Percentiles rank a stretch among this genome's conserved stretches.
phyloP scores from a whole-genome alignment of 2,113 vertebrate species.

The Bufo bufo region DNA sequence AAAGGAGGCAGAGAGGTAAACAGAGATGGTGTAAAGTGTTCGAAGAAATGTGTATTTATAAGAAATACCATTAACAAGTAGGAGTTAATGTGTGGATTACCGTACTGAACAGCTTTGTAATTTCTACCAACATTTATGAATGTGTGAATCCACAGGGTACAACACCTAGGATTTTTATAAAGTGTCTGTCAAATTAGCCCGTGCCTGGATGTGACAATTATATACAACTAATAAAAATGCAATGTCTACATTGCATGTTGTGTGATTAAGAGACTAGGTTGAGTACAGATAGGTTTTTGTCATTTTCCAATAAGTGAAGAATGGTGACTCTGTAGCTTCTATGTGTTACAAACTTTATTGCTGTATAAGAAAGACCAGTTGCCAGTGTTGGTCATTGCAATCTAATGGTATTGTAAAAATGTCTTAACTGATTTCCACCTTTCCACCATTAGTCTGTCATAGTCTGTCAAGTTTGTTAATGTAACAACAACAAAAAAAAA shows the following conservation, averaged over 20 bases:
- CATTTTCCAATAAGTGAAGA: neutral
- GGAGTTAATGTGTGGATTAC: conserved; percentile 11
- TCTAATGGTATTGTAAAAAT: too few species aligned
- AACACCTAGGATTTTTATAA: neutral
- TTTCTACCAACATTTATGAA: neutral
- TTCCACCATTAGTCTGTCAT: too few species aligned
- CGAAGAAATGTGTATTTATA: conserved; percentile 13
- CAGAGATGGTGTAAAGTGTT: conserved; percentile 40
- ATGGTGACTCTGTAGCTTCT: neutral
- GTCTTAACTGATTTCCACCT: too few species aligned
- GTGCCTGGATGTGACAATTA: neutral
- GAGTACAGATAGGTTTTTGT: neutral
- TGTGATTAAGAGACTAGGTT: neutral
- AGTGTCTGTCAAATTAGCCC: neutral
- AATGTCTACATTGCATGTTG: neutral
- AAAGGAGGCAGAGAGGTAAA: conserved; percentile 56
- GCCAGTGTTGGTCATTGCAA: too few species aligned
- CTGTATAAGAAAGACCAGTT: too few species aligned
- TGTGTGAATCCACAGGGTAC: neutral
- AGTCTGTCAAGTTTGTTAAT: too few species aligned
- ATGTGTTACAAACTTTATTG: neutral
- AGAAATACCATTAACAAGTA: conserved; percentile 29
- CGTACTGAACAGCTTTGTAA: neutral
- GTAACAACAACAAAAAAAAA: too few species aligned
- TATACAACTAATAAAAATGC: neutral